Evolutionary conservation across 2,888 invertebrate genomes (phyloP), one percentile per base, ranked within the genome.

Genomic region (Epinotia nisella): DNA sequence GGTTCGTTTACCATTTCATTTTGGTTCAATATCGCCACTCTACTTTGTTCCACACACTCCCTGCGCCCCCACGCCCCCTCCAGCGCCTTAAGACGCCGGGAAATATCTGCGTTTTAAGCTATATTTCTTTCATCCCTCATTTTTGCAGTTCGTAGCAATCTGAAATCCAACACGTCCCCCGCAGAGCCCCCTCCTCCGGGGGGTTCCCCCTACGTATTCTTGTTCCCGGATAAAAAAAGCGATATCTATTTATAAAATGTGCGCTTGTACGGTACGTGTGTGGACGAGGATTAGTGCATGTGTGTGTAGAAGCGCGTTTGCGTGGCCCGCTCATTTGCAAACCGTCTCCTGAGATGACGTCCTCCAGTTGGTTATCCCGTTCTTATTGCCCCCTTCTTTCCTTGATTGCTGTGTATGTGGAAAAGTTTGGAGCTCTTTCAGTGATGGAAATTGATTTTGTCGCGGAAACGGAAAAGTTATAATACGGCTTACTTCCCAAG

Each of bases 61-160:
- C 90, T 81, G 76, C 81, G 84, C 78, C 83, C 83, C 85, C 81
- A 7, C 81, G 80, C 81, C 81, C 83, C 86, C 84, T 76, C 85
- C 87, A 83, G 85, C 87, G 88, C 90, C 92, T 93, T 91, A 93
- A 93, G 93, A 93, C 91, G 93, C 90, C 93, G 92, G 91, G 92
- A 93, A 93, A 93, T 93, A 94, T 94, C 94, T 94, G 93, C 94
- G 94, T 94, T 94, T 94, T 94, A 94, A 94, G 94, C 94, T 94
- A 94, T 94, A 94, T 94, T 94, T 94, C 94, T 94, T 94, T 94
- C 94, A 94, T 94, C 94, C 94, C 94, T 94, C 94, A 94, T 94
- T 94, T 94, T 94, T 94, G 94, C 94, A 94, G 94, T 94, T 93
- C 93, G 94, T 93, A 94, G 94, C 94, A 94, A 94, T 94, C 94